Conservation (phyloP, 1,140 invertebrate species). For the Carposina sasakii region DNA sequence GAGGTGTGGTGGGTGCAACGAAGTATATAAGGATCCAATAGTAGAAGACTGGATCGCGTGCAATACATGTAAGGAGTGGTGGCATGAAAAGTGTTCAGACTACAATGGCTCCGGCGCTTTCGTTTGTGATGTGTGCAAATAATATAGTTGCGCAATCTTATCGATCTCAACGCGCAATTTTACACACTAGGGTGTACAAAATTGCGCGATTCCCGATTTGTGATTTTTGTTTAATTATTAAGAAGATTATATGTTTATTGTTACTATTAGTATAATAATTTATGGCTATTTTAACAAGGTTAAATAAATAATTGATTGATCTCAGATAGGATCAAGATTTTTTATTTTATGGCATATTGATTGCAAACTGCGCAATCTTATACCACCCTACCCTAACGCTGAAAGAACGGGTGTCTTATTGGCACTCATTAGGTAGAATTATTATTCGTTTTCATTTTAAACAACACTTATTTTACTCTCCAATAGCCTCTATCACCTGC, state of each 20-base stretch:
- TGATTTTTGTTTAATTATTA: conserved; percentile 10
- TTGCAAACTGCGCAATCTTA: no score
- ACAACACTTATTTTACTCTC: no score
- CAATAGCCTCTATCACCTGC: no score
- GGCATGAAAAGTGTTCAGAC: background rate
- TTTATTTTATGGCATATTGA: no score
- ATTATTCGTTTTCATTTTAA: no score
- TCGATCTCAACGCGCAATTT: background rate
- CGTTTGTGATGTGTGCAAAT: background rate
- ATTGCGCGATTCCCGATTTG: conserved; percentile 8
- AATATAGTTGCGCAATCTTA: background rate
- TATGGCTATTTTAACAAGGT: no score
- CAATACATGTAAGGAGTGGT: background rate
- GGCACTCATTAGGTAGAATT: no score
- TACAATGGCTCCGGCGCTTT: background rate
- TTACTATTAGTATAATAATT: no score
- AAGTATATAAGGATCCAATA: background rate
- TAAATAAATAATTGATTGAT: no score
- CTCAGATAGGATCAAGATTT: no score
- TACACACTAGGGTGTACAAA: conserved; percentile 10
- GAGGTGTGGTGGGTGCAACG: background rate
- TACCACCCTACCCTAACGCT: no score
- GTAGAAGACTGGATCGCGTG: conserved; percentile 1
- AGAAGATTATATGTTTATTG: conserved; percentile 8
- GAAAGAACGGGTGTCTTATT: no score